Percentiles rank a stretch among this genome's conserved stretches.
Evolutionary conservation across 2,888 invertebrate species (phyloP).

Genomic region (Chalcosyrphus nemorum): DNA sequence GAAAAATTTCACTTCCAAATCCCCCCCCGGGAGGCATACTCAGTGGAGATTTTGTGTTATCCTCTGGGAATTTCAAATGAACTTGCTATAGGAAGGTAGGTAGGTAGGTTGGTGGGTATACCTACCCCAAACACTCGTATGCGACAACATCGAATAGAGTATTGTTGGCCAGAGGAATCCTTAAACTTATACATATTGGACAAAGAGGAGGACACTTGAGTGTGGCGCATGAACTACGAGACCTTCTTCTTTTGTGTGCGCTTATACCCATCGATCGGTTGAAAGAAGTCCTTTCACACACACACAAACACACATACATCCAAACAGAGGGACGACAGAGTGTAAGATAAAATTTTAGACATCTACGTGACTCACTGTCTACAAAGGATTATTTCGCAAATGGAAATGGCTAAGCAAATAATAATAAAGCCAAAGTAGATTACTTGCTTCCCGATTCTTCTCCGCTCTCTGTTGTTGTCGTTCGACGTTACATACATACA

Average conservation of each 20-base stretch:
- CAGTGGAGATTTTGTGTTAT: conserved; percentile 45
- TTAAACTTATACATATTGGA: conserved; percentile 21
- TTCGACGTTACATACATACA: not conserved
- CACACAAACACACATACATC: not conserved
- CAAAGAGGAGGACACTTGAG: conserved; percentile 50
- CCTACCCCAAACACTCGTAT: not conserved
- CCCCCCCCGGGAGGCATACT: conserved; percentile 22
- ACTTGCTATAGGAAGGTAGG: conserved; percentile 13
- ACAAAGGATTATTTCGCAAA: conserved; percentile 69
- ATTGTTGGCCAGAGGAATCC: conserved; percentile 20
- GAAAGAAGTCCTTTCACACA: conserved; percentile 3
- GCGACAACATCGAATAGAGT: not conserved
- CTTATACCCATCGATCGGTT: conserved; percentile 26
- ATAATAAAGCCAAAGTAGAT: conserved; percentile 70
- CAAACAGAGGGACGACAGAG: not conserved
- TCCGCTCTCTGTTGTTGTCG: no score
- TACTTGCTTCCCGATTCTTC: conserved; percentile 46
- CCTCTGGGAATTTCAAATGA: conserved; percentile 64
- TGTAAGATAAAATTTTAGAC: conserved; percentile 35
- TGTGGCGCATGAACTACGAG: conserved; percentile 9
- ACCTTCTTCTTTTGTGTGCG: conserved; percentile 1
- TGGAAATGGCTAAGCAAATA: conserved; percentile 71
- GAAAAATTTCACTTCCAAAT: conserved; percentile 22
- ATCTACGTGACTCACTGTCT: conserved; percentile 63
- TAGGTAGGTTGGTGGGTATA: no score